Conservation (phyloP, 2,797 vertebrate genomes). For the Pantherophis alleghaniensis region DNA sequence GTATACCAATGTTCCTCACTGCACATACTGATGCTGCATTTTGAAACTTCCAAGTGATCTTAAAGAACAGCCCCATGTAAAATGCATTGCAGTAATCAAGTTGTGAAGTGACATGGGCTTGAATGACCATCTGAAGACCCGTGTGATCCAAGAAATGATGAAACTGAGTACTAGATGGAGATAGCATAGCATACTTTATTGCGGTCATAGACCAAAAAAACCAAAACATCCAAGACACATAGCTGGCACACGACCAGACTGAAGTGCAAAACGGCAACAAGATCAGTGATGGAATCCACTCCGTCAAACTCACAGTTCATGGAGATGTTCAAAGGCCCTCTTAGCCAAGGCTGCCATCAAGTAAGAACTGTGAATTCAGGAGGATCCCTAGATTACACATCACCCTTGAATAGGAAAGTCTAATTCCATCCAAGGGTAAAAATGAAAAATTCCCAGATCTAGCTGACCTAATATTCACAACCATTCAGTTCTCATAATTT, state of each 20-base stretch:
- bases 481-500: background rate
- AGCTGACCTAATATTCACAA: background rate
- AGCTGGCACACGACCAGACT: no score
- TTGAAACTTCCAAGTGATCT: background rate
- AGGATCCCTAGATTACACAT: background rate
- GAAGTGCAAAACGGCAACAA: no score
- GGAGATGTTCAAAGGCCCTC: background rate
- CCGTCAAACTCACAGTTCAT: background rate
- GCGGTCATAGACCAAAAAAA: no score
- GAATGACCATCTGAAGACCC: background rate
- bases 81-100: background rate
- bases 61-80: background rate
- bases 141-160: background rate
- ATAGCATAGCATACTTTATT: no score
- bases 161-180: background rate
- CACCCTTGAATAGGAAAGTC: background rate
- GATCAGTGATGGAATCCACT: no score
- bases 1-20: background rate
- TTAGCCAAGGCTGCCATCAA: background rate
- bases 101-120: background rate
- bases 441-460: background rate
- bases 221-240: no score
- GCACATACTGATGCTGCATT: background rate
- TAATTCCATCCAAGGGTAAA: background rate
- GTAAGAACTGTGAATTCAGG: background rate